A percentile compares a stretch with the other conserved stretches of the same genome.
Conservation (phyloP, 2,888 invertebrate species). For the Acanthacorydalis orientalis region DNA sequence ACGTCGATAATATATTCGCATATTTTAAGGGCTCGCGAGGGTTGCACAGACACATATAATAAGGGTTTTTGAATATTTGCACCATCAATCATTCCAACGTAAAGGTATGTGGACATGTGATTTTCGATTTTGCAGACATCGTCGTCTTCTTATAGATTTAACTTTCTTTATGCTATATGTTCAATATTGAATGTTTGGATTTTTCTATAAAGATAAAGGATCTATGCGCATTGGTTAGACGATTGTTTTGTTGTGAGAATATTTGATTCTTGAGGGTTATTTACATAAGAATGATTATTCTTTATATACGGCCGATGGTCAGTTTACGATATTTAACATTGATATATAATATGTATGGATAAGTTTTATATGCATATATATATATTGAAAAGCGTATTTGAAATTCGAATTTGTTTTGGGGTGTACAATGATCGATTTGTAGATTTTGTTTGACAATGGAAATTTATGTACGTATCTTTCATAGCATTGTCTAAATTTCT, state of each 20-base stretch:
- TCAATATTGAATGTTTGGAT: background rate
- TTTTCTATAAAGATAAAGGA: no score
- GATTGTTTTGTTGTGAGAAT: background rate
- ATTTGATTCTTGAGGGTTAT: background rate
- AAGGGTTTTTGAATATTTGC: slow-evolving; percentile 3
- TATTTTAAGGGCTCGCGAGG: slow-evolving; percentile 1
- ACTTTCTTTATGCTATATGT: background rate
- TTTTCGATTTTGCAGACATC: no score
- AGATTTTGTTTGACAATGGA: no score
- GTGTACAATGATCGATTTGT: no score
- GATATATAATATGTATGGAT: no score
- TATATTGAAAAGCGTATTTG: no score
- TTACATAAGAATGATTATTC: slow-evolving; percentile 1
- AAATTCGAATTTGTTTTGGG: no score
- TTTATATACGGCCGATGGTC: background rate
- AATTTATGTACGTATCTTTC: no score
- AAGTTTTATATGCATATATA: no score
- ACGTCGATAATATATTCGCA: slow-evolving; percentile 1
- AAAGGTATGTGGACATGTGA: background rate
- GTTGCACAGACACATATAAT: background rate
- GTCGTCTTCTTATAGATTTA: background rate
- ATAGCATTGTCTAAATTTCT: no score
- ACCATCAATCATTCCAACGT: background rate
- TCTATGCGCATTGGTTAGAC: no score
- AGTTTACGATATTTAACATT: no score